Evolutionary conservation across 1,140 invertebrate species (phyloP), one percentile per base, ranked within the genome.

Genomic region (Drosophila nannoptera): DNA sequence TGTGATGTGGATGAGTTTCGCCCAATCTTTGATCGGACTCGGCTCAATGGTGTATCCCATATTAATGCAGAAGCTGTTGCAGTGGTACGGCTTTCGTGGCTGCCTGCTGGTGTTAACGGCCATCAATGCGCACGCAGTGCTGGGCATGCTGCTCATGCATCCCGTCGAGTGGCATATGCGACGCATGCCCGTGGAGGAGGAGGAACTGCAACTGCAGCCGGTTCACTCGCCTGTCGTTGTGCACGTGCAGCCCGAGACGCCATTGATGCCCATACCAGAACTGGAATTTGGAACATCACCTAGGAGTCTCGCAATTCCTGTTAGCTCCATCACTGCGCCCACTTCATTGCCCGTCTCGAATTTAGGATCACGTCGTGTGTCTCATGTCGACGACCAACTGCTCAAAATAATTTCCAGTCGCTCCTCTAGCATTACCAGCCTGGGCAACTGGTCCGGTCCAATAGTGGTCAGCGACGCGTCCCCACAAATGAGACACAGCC

Each of bases 111-210:
- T 95, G 8, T 78, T 95, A 0, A 75, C 88, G 0, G 93, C 90
- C 11, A 88, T 95, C 33, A 92, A 92, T 43, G 88, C 93, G 0
- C 91, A 95, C 73, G 90, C 91, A 0, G 75, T 95, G 5, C 88
- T 93, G n/a, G 94, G 92, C 6, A 91, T 93, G 69, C 73, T 92
- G 4, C 78, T 93, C 4, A 91, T 95, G 80, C 93, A 92, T 75
- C 93, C 93, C 0, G 92, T 95, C 1, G 91, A 93, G 72, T 93
- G 93, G 93, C 93, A 95, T 78, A 91, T 92, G 90, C 91, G 91
- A 11, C 91, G 91, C 68, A 63, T 74, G 7, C 72, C 77, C 7
- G 70, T 77, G 0, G 31, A 49, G n/a, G 71, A 88, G 60, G 65
- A 84, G 48, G 82, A 90, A 89, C 86, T 90, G 88, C 88, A 53